Base-by-base conservation (phyloP, 2,113 vertebrate genomes). In the Antechinus stuartii region DNA sequence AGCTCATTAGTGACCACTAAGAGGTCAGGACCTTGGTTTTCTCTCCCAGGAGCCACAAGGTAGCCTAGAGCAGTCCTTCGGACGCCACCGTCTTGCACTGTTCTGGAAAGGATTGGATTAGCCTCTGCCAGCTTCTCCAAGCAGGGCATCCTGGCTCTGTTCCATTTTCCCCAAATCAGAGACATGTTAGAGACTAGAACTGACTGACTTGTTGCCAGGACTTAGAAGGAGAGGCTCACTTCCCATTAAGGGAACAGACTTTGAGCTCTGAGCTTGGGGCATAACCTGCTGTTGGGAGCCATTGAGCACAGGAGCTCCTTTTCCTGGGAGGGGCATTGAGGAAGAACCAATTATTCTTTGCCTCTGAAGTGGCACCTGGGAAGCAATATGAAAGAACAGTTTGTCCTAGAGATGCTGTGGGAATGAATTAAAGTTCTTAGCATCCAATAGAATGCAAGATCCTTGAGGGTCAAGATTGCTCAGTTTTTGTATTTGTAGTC, bases 1-100 rank as follows among this genome's bases (percentile, higher is more conserved):
- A 95, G 35, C 35, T 91, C 93, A 94, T 97, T 84, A 91, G 57
- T 92, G 95, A 92, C 61, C 61, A 93, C 47, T 90, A 35, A 57
- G 4, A 9, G 92, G 55, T 95, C 91, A 92, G 8, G 54, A 95
- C 89, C 47, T 93, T 89, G 76, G 25, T 94, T 91, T 96, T 30
- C 2, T 90, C 54, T 91, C 56, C 61, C 49, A 90, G 54, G 92
- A 25, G 76, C 54, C 91, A 92, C 11, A 68, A 84, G 57, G 76
- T 30, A 95, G 57, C 24, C 54, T 92, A 57, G 52, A 42, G 90
- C 49, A 57, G 30, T 92, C 52, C 26, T 1, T 56, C 23, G 10
- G n/a, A 84, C 8, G 25, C 27, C 12, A 91, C 27, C 35, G 68
- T 57, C 26, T 50, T 42, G 92, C 27, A 91, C 76, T 54, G 0